A percentile compares a stretch with the other conserved stretches of the same genome.
phyloP scores from a whole-genome alignment of 2,797 vertebrate species.

The Anableps anableps region DNA sequence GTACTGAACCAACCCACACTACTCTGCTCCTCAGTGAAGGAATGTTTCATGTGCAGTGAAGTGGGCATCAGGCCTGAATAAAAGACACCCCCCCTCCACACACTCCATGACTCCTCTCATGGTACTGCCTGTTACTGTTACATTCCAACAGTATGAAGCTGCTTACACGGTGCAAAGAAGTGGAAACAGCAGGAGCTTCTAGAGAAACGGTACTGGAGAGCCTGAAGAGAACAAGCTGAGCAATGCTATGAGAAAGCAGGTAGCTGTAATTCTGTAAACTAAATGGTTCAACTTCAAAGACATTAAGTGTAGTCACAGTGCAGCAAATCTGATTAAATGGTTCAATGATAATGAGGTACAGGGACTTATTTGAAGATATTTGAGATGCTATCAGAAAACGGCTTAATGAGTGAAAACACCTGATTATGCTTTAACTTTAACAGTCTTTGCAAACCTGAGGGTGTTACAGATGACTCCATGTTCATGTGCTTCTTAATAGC shows the following conservation, averaged over 20 bases:
- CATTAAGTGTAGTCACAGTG: slow-evolving; percentile 30
- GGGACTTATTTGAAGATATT: slow-evolving; percentile 37
- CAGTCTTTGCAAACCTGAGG: not conserved
- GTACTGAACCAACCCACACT: slow-evolving; percentile 13
- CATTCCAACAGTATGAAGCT: slow-evolving; percentile 77
- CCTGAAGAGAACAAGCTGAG: slow-evolving; percentile 25
- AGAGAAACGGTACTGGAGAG: slow-evolving; percentile 37
- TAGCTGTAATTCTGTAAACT: slow-evolving; percentile 24
- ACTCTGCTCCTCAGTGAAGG: slow-evolving; percentile 31
- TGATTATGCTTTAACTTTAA: not conserved
- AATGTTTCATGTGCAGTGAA: slow-evolving; percentile 59
- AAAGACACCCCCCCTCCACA: slow-evolving; percentile 38
- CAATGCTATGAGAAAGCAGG: slow-evolving; percentile 31
- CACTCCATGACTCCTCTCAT: slow-evolving; percentile 58
- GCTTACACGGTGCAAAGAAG: slow-evolving; percentile 50
- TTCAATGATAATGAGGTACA: slow-evolving; percentile 43
- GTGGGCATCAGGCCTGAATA: slow-evolving; percentile 45
- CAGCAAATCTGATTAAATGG: slow-evolving; percentile 56
- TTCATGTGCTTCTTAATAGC: not conserved
- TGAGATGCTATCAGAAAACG: slow-evolving; percentile 12
- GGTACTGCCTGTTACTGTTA: slow-evolving; percentile 79
- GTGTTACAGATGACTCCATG: slow-evolving; percentile 1
- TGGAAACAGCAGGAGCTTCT: slow-evolving; percentile 54
- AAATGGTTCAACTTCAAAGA: slow-evolving; percentile 33
- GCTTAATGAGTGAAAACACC: slow-evolving; percentile 11